These are phyloP conservation scores for Bubo bubo DNA, from an alignment of 2,113 vertebrate species.

Conservation along the genomic window DNA sequence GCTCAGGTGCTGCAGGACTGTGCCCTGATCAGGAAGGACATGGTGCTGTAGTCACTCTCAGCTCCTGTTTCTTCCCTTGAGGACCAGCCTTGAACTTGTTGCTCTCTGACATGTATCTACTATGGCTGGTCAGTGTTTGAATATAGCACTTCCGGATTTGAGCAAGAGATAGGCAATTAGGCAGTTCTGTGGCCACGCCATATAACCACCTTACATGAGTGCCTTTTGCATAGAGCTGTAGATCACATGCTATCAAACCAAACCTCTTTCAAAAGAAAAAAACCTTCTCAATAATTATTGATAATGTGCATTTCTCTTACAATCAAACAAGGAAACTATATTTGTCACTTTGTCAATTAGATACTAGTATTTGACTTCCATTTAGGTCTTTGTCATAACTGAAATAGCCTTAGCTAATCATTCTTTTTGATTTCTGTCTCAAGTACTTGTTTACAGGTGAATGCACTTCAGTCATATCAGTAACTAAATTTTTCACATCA, in stretches of 20 bases:
- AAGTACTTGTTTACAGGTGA: conserved; percentile 37
- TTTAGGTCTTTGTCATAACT: not conserved
- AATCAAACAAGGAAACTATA: not conserved
- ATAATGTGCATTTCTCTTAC: not conserved
- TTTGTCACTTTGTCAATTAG: not conserved
- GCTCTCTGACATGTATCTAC: not conserved
- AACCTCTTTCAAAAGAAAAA: not conserved
- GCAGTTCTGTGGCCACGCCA: not conserved
- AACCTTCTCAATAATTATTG: not conserved
- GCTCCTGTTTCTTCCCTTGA: not conserved
- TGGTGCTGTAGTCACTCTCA: not conserved
- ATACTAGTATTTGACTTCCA: not conserved
- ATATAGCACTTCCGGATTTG: not conserved
- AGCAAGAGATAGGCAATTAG: not conserved
- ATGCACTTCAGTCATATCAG: not conserved
- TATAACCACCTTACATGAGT: not conserved
- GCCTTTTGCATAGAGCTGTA: not conserved
- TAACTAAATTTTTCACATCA: not conserved
- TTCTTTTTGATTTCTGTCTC: conserved; percentile 14
- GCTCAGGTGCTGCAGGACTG: not conserved
- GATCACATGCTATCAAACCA: not conserved
- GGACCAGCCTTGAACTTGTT: not conserved
- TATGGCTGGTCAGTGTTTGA: not conserved
- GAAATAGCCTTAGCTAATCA: not conserved
- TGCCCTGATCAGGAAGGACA: not conserved